Base-by-base conservation (phyloP, 2,888 invertebrate genomes). In the Phoenoteleia sp. region DNA sequence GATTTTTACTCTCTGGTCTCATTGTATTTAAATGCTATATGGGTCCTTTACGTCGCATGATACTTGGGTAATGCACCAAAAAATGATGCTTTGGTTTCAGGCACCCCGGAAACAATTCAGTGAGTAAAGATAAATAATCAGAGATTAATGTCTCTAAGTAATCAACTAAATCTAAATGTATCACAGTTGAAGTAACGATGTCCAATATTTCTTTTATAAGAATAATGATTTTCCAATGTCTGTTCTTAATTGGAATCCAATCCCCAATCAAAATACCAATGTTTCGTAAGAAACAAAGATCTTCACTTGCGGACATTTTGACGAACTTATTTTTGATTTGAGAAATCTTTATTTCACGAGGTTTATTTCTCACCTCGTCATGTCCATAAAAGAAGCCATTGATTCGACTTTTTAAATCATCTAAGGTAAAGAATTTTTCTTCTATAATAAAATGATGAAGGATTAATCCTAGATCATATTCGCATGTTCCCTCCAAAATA, bases 31-130 rank as follows among this genome's bases (percentile, higher is more conserved):
- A 19, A 64, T 74, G 25, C n/a, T 33, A 27, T 7, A 85, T 54
- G 15, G 88, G 86, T 11, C 87, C 84, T 23, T 84, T 66, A 6
- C 27, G 15, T 27, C 49, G 19, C 47, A 87, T 79, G 17, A 77
- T 19, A 23, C 7, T 3, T 0, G 79, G 54, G 52, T 87, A 86
- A 81, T 87, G 87, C 1, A 85, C 13, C 5, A 87, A 45, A 21
- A 86, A 49, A 54, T 89, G 87, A 74, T 86, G 85, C 71, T 87
- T 87, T 0, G 79, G 79, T 60, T 86, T 87, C 13, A 87, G 33
- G 13, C 25, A 47, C 25, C 72, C 27, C 39, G 71, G 75, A 69
- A 85, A 66, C 42, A 77, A 42, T 39, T 47, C n/a, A 25, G 39
- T 29, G 4, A n/a, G 21, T 4, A 62, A 52, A 25, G 0, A 0